Conservation (phyloP, 2,113 vertebrate species). For the Platichthys stellatus region DNA sequence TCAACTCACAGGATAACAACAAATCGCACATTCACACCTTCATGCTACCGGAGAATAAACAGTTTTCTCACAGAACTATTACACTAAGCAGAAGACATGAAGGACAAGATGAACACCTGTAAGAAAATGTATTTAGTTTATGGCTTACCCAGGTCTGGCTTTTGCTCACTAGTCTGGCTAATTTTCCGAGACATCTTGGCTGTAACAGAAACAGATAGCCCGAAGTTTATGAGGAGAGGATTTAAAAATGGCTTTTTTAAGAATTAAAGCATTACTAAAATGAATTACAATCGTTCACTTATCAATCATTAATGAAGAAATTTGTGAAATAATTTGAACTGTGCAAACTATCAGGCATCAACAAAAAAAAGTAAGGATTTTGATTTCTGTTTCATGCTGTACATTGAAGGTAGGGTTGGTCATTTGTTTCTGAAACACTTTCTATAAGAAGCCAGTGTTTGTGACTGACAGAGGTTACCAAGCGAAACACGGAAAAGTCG, state of each 20-base stretch:
- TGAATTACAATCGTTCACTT: background rate
- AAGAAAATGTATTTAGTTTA: background rate
- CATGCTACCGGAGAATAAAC: background rate
- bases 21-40: slow-evolving; percentile 22
- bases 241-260: background rate
- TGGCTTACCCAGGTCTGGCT: slow-evolving; percentile 95
- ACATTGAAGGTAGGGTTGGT: too few species aligned
- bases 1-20: slow-evolving; percentile 23
- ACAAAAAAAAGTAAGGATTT: slow-evolving; percentile 3
- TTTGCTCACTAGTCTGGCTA: slow-evolving; percentile 95
- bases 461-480: too few species aligned
- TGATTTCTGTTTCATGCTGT: background rate
- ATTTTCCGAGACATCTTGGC: slow-evolving; percentile 99
- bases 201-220: slow-evolving; percentile 84
- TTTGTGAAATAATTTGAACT: background rate
- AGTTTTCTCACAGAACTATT: background rate
- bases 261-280: slow-evolving; percentile 9
- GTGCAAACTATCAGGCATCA: background rate
- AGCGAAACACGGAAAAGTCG: too few species aligned
- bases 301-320: background rate
- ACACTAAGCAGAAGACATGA: slow-evolving; percentile 10
- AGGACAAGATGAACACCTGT: background rate
- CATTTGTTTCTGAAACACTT: too few species aligned
- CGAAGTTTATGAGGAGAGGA: slow-evolving; percentile 41
- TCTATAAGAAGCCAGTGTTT: too few species aligned